Conservation (phyloP, 2,113 vertebrate genomes). For the Paedocypris sp. region DNA sequence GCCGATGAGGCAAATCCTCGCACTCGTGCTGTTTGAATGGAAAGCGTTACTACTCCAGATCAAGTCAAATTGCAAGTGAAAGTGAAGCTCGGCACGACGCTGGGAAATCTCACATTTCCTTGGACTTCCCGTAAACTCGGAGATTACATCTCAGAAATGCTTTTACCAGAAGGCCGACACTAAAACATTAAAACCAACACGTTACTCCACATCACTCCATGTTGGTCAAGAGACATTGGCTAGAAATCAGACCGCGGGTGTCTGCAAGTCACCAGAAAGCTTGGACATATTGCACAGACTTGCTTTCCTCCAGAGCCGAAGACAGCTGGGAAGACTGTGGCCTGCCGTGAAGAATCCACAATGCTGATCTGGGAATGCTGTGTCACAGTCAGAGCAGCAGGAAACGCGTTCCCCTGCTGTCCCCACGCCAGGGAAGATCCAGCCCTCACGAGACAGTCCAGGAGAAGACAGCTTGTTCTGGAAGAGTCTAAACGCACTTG, state of each 20-base stretch:
- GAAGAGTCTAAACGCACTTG: conserved; percentile 13
- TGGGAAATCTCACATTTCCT: neutral
- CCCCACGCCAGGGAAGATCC: neutral
- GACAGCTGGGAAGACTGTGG: too few relatives aligned
- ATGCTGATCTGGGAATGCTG: neutral
- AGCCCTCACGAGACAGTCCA: neutral
- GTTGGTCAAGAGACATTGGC: too few relatives aligned
- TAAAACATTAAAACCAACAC: neutral
- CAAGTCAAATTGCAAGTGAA: conserved; percentile 8
- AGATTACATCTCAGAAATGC: neutral
- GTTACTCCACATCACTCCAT: neutral
- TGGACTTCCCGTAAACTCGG: neutral
- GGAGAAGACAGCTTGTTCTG: neutral
- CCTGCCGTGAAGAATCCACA: neutral
- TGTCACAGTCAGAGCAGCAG: neutral
- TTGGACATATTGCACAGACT: too few relatives aligned
- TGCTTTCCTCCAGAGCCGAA: too few relatives aligned
- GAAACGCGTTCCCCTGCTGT: conserved; percentile 1
- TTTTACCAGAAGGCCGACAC: conserved; percentile 6
- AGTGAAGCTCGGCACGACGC: neutral
- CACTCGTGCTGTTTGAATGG: neutral
- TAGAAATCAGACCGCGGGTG: too few relatives aligned
- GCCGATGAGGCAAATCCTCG: too few relatives aligned
- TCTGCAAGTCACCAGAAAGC: too few relatives aligned
- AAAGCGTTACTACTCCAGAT: neutral